Evolutionary conservation across 2,113 vertebrate genomes (phyloP).

Genomic region (Terrapene triunguis): DNA sequence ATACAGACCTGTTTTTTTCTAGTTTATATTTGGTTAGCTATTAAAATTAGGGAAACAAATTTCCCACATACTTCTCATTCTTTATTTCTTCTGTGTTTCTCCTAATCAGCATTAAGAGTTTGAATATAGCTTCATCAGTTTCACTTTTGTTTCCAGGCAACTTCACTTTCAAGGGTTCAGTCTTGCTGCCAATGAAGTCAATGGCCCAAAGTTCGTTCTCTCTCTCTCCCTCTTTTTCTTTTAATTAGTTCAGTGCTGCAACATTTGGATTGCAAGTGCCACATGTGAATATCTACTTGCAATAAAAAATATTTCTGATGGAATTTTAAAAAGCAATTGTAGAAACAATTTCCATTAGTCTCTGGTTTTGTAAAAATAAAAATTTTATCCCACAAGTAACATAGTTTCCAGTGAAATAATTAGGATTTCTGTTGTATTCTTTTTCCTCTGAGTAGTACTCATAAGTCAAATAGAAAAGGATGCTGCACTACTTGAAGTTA

Average conservation of each 20-base stretch:
- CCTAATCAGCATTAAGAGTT: not conserved
- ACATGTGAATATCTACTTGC: not conserved
- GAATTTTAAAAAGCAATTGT: not conserved
- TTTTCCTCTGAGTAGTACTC: not conserved
- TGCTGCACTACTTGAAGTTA: not conserved
- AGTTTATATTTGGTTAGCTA: not conserved
- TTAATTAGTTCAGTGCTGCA: not conserved
- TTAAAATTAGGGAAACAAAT: not conserved
- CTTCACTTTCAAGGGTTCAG: not conserved
- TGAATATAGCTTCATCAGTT: not conserved
- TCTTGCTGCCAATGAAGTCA: not conserved
- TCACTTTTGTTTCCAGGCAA: not conserved
- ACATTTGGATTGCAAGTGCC: not conserved
- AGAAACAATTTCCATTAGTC: not conserved
- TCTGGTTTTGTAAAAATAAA: not conserved
- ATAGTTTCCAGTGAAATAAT: not conserved
- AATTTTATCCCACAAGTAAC: not conserved
- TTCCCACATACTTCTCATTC: not conserved
- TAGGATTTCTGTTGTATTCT: not conserved
- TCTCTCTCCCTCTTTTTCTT: too few species aligned
- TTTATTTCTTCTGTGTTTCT: not conserved
- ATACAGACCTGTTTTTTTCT: not conserved
- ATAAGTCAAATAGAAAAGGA: not conserved
- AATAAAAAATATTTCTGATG: not conserved
- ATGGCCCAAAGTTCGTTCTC: not conserved